Conservation (phyloP, 2,888 invertebrate species). For the Boloria selene region DNA sequence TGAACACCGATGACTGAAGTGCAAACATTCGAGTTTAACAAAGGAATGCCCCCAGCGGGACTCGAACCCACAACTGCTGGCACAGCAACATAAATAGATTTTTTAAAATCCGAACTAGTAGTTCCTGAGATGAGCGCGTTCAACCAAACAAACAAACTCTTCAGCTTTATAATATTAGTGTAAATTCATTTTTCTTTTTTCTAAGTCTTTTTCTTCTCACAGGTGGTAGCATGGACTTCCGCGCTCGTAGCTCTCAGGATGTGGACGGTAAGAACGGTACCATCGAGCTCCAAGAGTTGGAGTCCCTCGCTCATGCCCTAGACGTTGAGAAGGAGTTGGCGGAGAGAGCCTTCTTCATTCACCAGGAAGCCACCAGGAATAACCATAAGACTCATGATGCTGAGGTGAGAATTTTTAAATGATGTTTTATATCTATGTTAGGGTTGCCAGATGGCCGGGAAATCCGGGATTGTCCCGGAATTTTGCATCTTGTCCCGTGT, state of each 20-base stretch:
- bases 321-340: constrained; percentile 89
- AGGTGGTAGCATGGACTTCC: constrained; percentile 75
- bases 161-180: neutral
- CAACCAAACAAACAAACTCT: too few species aligned
- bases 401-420: constrained; percentile 65
- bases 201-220: neutral
- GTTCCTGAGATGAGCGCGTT: too few species aligned
- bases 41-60: too few species aligned
- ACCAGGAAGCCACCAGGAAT: constrained; percentile 83
- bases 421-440: too few species aligned
- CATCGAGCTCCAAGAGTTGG: constrained; percentile 85
- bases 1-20: too few species aligned
- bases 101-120: too few species aligned
- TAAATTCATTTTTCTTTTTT: neutral
- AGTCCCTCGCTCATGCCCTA: constrained; percentile 87
- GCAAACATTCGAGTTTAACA: too few species aligned
- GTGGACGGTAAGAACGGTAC: constrained; percentile 64
- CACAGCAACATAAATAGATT: too few species aligned
- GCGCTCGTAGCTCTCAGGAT: constrained; percentile 61
- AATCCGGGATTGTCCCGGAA: too few species aligned
- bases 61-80: too few species aligned
- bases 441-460: too few species aligned
- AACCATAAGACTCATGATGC: constrained; percentile 84
- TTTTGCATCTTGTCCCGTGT: too few species aligned
- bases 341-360: constrained; percentile 85